Evolutionary conservation across 2,797 vertebrate species (phyloP).

Genomic region (Champsocephalus gunnari): DNA sequence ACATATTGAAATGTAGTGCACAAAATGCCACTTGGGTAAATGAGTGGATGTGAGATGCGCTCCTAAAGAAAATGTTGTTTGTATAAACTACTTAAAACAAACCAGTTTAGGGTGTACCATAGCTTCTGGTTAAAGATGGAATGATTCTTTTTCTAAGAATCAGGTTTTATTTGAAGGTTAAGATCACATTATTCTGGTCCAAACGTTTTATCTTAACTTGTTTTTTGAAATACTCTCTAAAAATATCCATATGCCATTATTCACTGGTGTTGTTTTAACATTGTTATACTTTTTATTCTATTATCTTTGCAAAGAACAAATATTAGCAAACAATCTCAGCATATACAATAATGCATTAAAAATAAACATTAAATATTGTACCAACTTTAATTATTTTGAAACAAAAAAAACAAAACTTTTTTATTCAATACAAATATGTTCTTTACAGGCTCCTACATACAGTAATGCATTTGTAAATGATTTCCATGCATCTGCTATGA

Average conservation of each 20-base stretch:
- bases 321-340: not conserved
- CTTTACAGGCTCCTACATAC: not conserved
- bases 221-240: not conserved
- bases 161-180: slow-evolving; percentile 5
- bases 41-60: slow-evolving; percentile 48
- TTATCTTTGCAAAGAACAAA: not conserved
- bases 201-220: not conserved
- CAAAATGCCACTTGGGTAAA: slow-evolving; percentile 39
- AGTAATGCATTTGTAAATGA: not conserved
- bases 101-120: not conserved
- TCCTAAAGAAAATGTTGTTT: not conserved
- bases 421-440: not conserved
- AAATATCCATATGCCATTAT: not conserved
- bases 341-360: not conserved
- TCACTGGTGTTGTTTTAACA: too few relatives aligned
- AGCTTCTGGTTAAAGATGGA: not conserved
- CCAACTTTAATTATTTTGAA: not conserved
- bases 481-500: not conserved
- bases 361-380: not conserved
- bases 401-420: not conserved
- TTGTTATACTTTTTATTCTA: not conserved
- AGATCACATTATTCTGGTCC: not conserved
- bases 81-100: slow-evolving; percentile 10
- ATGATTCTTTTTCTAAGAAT: not conserved
- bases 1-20: slow-evolving; percentile 42